Base-by-base conservation (phyloP, 2,888 invertebrate species). In the Trachelus stipa region DNA sequence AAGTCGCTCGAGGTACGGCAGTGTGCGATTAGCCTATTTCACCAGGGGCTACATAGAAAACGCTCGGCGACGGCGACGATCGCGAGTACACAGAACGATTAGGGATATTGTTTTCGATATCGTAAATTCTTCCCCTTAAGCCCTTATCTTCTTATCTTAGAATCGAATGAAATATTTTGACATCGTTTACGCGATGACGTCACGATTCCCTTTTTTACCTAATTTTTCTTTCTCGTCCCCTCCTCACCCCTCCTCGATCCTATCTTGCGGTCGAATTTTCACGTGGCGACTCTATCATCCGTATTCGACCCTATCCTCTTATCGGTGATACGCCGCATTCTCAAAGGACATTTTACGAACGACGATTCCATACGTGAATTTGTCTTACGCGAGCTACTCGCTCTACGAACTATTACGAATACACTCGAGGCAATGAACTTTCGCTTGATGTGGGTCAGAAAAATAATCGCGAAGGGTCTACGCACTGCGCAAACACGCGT, bases 391-490 rank as follows among this genome's bases (percentile, higher is more conserved):
- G 68, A 68, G 33, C 30, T 56, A 74, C 6, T 73, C 56, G 68
- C 23, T 23, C 74, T 35, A 56, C 76, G 68, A 30, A 40, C 34
- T 34, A 76, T 76, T 69, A 69, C 79, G 76, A 68, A 68, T 75
- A 73, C 71, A 76, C 73, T 78, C 81, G 81, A 85, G 89, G 83
- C 90, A 90, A 89, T 87, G 90, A 90, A 90, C 90, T 88, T 88
- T 85, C 79, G 83, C 83, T 56, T 82, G 81, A 90, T 90, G 87
- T 90, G 86, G 90, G 90, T 89, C 90, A 90, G 85, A 90, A 88
- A 90, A 89, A 89, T 86, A 88, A 12, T 69, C 35, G 33, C 71
- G 0, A 71, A 71, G 71, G 71, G 71, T 34, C 79, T 76, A 79
- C 80, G 79, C 76, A 75, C 76, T 75, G 73, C 34, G 74, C 74